These are phyloP conservation scores for Vireo griseus DNA, from an alignment of 2,797 vertebrate genomes.

Conservation along the genomic window DNA sequence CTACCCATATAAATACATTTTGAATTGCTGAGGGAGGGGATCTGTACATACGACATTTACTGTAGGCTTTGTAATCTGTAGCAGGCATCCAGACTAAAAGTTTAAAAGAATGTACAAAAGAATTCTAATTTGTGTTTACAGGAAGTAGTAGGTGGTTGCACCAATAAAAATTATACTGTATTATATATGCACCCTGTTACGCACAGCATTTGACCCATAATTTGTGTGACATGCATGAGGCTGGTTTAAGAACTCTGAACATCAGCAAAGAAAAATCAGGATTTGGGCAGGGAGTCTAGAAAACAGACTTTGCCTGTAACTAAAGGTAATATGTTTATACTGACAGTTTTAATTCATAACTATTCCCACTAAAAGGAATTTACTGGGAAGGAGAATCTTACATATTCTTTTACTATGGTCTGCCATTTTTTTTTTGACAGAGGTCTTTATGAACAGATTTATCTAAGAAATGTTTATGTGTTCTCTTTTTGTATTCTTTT, in stretches of 20 bases:
- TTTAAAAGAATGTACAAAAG: background rate
- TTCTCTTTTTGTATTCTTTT: background rate
- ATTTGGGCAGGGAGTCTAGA: background rate
- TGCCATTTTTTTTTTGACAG: background rate
- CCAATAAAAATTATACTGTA: background rate
- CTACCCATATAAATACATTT: background rate
- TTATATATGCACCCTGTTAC: background rate
- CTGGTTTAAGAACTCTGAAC: background rate
- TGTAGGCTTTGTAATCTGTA: background rate
- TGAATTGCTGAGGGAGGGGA: background rate
- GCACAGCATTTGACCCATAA: background rate
- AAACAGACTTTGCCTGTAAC: background rate
- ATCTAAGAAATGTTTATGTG: background rate
- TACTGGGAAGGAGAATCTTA: background rate
- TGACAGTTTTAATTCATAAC: background rate
- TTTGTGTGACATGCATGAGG: background rate
- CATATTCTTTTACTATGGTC: background rate
- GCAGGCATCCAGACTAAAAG: background rate
- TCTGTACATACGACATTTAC: background rate
- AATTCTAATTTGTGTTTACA: background rate
- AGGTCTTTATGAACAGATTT: background rate
- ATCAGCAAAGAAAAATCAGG: background rate
- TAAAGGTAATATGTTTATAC: background rate
- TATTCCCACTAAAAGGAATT: background rate
- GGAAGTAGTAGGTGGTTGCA: background rate